A percentile compares a stretch with the other conserved stretches of the same genome.
These are phyloP conservation scores for Unio pictorum DNA, from an alignment of 2,888 invertebrate species.

Conservation along the genomic window DNA sequence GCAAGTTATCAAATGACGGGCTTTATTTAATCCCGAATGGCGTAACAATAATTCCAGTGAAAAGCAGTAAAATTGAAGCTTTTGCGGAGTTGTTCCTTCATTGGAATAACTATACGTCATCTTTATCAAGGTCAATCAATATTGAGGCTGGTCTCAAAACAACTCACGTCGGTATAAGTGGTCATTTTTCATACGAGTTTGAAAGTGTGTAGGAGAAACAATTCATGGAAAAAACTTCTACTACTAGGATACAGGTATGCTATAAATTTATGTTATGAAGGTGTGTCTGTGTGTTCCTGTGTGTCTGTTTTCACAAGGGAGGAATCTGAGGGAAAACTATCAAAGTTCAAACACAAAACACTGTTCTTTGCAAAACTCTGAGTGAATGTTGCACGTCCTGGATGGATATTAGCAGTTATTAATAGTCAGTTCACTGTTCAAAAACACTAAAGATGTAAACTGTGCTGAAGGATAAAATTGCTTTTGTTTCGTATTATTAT, in stretches of 20 bases:
- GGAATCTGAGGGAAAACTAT: too few relatives aligned
- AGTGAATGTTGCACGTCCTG: too few relatives aligned
- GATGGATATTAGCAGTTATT: too few relatives aligned
- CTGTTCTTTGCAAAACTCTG: too few relatives aligned
- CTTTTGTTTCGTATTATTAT: too few relatives aligned
- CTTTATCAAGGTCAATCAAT: slow-evolving; percentile 39
- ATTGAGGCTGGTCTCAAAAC: slow-evolving; percentile 32
- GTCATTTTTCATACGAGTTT: slow-evolving; percentile 40
- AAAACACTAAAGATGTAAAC: too few relatives aligned
- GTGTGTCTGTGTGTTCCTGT: background rate
- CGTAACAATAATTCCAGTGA: slow-evolving; percentile 49
- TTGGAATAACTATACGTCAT: slow-evolving; percentile 48
- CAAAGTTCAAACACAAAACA: too few relatives aligned
- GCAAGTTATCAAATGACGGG: slow-evolving; percentile 56
- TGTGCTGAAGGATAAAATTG: too few relatives aligned
- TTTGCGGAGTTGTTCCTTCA: slow-evolving; percentile 50
- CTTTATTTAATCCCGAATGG: slow-evolving; percentile 56
- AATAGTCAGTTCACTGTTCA: too few relatives aligned
- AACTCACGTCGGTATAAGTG: slow-evolving; percentile 32
- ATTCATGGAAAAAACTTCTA: slow-evolving; percentile 34
- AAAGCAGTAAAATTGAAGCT: slow-evolving; percentile 48
- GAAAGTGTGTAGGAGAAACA: slow-evolving; percentile 31
- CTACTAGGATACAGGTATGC: slow-evolving; percentile 37
- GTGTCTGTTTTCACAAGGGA: too few relatives aligned
- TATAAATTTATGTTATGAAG: background rate